Percentiles rank a stretch among this genome's conserved stretches.
Evolutionary conservation across 2,888 invertebrate species (phyloP).

Genomic region (Cabera pusaria): DNA sequence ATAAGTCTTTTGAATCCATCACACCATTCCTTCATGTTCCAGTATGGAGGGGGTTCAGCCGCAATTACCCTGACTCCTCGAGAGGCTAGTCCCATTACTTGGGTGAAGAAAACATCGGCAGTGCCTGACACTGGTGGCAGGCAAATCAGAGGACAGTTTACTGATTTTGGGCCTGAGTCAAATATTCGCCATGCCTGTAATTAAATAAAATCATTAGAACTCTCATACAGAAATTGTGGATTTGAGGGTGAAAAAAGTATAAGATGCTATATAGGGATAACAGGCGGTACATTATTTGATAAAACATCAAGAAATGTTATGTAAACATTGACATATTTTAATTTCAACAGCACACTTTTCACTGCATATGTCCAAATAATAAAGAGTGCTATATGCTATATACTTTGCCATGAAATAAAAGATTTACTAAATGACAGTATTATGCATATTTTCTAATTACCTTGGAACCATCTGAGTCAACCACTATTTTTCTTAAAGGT

Average conservation of each 20-base stretch:
- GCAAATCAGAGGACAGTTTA: constrained; percentile 91
- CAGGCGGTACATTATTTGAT: too few relatives aligned
- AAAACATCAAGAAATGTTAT: too few relatives aligned
- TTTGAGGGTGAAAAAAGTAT: too few relatives aligned
- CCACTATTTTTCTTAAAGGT: constrained; percentile 89
- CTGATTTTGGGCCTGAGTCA: constrained; percentile 92
- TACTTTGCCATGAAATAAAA: too few relatives aligned
- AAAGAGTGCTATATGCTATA: too few relatives aligned
- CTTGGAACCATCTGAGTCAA: constrained; percentile 91
- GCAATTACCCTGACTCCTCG: constrained; percentile 93
- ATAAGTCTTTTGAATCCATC: constrained; percentile 92
- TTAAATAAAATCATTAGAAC: too few relatives aligned
- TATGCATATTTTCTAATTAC: constrained; percentile 68
- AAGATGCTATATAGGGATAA: too few relatives aligned
- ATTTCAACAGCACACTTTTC: too few relatives aligned
- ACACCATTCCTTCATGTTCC: constrained; percentile 94
- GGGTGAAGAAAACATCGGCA: constrained; percentile 93
- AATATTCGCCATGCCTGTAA: constrained; percentile 92
- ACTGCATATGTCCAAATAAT: too few relatives aligned
- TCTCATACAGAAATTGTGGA: too few relatives aligned
- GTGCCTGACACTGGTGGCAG: constrained; percentile 95
- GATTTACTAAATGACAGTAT: too few relatives aligned
- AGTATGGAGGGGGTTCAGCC: constrained; percentile 93
- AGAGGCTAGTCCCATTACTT: constrained; percentile 90
- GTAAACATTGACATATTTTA: too few relatives aligned